Conservation (phyloP, 2,888 invertebrate species). For the Rutpela maculata region DNA sequence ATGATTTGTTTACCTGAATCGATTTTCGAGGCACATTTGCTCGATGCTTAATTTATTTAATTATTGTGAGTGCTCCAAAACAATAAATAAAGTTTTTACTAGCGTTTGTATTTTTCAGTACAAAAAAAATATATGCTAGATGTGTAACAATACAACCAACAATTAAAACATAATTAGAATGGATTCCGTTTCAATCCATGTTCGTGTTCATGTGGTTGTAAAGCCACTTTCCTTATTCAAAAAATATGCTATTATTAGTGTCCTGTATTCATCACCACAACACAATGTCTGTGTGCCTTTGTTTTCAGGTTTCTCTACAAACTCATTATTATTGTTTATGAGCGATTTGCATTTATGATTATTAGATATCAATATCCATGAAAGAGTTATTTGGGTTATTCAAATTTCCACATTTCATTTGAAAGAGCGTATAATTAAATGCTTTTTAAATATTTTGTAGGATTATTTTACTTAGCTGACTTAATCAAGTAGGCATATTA, state of each 20-base stretch:
- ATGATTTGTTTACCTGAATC: background rate
- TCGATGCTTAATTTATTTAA: background rate
- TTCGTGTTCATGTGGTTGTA: conserved; percentile 3
- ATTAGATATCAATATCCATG: background rate
- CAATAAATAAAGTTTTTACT: background rate
- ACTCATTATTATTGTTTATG: background rate
- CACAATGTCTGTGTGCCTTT: too few relatives aligned
- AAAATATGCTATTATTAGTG: conserved; percentile 5
- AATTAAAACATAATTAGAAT: background rate
- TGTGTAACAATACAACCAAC: background rate
- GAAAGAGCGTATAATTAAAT: background rate
- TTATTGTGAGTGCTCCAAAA: background rate
- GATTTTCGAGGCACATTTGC: background rate
- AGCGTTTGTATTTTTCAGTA: background rate
- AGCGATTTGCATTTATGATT: background rate
- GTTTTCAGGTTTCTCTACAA: background rate
- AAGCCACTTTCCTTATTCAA: background rate
- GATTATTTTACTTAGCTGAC: too few relatives aligned
- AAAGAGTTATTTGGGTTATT: background rate
- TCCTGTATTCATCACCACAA: background rate
- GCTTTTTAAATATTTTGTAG: too few relatives aligned
- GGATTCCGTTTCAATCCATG: background rate
- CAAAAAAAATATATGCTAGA: background rate
- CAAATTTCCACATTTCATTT: background rate
- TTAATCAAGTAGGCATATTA: too few relatives aligned